phyloP scores from a whole-genome alignment of 2,888 invertebrate species.

The Julus scanicus region DNA sequence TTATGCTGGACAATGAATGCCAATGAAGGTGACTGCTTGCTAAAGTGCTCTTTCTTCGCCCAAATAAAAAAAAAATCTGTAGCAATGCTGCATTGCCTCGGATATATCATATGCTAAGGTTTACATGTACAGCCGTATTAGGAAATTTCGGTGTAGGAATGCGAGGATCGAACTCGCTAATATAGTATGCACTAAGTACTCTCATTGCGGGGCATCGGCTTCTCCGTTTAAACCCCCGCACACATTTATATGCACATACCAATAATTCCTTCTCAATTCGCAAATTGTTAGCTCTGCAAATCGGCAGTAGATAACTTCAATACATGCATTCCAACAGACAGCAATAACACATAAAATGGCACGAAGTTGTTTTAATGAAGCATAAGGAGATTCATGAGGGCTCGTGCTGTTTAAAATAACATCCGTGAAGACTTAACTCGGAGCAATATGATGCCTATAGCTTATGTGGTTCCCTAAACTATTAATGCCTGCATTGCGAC shows the following conservation, averaged over 20 bases:
- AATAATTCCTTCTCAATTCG: not conserved
- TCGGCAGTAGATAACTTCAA: not conserved
- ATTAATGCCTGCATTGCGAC: no score
- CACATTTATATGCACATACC: not conserved
- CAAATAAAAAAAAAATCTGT: conserved; percentile 18
- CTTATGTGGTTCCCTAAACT: no score
- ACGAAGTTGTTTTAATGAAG: not conserved
- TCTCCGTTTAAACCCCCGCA: not conserved
- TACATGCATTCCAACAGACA: not conserved
- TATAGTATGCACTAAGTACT: not conserved
- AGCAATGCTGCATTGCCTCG: not conserved
- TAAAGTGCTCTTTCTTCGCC: conserved; percentile 48
- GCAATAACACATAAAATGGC: not conserved
- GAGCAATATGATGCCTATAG: not conserved
- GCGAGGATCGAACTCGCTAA: not conserved
- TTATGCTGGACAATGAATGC: conserved; percentile 50
- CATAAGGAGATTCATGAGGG: not conserved
- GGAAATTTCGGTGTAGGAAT: not conserved
- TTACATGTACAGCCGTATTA: not conserved
- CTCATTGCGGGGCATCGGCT: not conserved
- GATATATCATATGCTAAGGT: not conserved
- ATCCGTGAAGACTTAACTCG: not conserved
- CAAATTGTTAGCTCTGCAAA: not conserved
- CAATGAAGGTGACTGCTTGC: conserved; percentile 50
- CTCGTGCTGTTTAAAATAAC: not conserved